These are phyloP conservation scores for Eremophila alpestris DNA, from an alignment of 2,797 vertebrate species.

Conservation along the genomic window DNA sequence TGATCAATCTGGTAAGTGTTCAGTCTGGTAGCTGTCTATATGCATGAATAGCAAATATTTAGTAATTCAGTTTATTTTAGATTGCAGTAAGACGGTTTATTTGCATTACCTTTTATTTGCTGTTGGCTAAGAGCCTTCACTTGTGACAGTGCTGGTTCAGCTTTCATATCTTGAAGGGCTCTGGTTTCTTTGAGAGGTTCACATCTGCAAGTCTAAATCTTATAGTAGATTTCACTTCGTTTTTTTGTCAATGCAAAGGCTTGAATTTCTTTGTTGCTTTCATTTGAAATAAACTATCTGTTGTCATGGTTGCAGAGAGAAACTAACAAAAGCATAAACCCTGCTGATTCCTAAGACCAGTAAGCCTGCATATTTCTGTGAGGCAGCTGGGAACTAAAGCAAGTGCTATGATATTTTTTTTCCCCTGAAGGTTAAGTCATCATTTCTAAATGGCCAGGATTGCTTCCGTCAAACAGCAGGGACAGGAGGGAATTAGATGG, in stretches of 20 bases:
- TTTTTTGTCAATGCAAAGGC: background rate
- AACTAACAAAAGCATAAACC: background rate
- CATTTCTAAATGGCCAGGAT: background rate
- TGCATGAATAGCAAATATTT: background rate
- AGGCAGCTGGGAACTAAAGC: background rate
- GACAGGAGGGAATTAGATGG: background rate
- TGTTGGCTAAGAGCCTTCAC: background rate
- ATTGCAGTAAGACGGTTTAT: background rate
- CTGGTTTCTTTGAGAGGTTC: background rate
- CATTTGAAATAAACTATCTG: slow-evolving; percentile 21
- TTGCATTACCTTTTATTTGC: background rate
- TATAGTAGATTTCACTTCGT: background rate
- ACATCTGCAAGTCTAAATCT: background rate
- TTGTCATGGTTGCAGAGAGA: background rate
- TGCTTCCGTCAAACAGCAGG: background rate
- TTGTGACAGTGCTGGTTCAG: background rate
- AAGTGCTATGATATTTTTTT: background rate
- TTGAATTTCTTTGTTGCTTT: background rate
- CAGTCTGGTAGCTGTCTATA: background rate
- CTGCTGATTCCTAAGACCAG: slow-evolving; percentile 8
- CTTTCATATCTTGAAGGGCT: background rate
- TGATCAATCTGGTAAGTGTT: background rate
- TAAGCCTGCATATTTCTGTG: slow-evolving; percentile 31
- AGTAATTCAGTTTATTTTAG: background rate
- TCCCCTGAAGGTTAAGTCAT: background rate